These are phyloP conservation scores for Mechanitis mazaeus DNA, from an alignment of 2,888 invertebrate species.

Conservation along the genomic window DNA sequence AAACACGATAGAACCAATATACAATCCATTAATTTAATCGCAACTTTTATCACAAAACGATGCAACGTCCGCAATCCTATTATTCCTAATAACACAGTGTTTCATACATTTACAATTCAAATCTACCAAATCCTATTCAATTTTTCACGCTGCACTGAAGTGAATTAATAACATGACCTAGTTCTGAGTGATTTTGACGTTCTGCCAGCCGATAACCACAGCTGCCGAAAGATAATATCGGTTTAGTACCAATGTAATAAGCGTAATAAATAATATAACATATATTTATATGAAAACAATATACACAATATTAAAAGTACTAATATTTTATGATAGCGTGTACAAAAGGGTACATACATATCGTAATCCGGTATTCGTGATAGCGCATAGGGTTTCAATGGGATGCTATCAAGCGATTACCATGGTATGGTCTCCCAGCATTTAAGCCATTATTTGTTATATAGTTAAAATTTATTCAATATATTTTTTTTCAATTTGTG, in stretches of 20 bases:
- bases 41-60: constrained; percentile 2
- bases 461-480: not conserved
- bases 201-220: constrained; percentile 32
- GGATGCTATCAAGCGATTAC: constrained; percentile 19
- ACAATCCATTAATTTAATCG: not conserved
- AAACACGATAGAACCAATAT: too few relatives aligned
- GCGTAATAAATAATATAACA: not conserved
- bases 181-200: constrained; percentile 30
- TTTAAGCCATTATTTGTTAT: constrained; percentile 21
- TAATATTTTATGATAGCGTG: not conserved
- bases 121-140: constrained; percentile 14
- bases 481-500: not conserved
- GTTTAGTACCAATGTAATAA: not conserved
- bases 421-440: constrained; percentile 11
- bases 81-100: not conserved
- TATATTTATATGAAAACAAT: not conserved
- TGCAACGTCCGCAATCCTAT: not conserved
- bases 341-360: constrained; percentile 9
- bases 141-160: constrained; percentile 20
- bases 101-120: not conserved
- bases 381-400: constrained; percentile 28
- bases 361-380: constrained; percentile 31
- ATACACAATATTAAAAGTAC: too few relatives aligned
- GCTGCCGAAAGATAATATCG: constrained; percentile 23
- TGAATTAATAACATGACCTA: constrained; percentile 27